phyloP scores from a whole-genome alignment of 2,888 invertebrate genomes.

The Troides helena region DNA sequence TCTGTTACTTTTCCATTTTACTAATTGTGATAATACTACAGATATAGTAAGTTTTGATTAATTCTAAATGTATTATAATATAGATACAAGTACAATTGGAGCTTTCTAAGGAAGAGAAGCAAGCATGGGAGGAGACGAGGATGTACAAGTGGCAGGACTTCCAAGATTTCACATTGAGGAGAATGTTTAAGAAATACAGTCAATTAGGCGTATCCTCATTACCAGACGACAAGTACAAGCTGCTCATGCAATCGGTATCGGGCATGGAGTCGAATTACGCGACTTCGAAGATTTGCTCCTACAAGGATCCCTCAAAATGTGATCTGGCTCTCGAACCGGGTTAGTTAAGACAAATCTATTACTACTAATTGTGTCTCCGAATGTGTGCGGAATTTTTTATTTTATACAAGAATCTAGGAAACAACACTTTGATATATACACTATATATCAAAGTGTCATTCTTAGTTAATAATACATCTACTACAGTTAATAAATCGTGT shows the following conservation, averaged over 20 bases:
- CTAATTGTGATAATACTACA: too few relatives aligned
- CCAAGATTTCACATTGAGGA: conserved; percentile 82
- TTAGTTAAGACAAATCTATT: conserved; percentile 38
- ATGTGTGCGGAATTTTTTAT: too few relatives aligned
- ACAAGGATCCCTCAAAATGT: conserved; percentile 81
- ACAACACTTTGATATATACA: too few relatives aligned
- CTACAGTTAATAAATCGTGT: too few relatives aligned
- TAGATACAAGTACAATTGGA: conserved; percentile 67
- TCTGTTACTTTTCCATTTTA: too few relatives aligned
- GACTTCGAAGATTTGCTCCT: conserved; percentile 89
- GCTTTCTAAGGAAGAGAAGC: conserved; percentile 79
- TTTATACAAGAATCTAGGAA: too few relatives aligned
- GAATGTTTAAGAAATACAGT: conserved; percentile 88
- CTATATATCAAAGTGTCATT: too few relatives aligned
- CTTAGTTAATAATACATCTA: too few relatives aligned
- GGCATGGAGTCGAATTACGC: conserved; percentile 89
- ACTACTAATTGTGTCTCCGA: too few relatives aligned
- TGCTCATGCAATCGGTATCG: conserved; percentile 81
- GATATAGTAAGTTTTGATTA: too few relatives aligned
- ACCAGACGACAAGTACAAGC: conserved; percentile 83
- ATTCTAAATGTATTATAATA: background rate
- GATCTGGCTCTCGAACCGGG: conserved; percentile 87
- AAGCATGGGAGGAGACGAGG: conserved; percentile 83
- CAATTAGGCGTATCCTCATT: conserved; percentile 87
- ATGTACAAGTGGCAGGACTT: conserved; percentile 87